Base-by-base conservation (phyloP, 2,797 vertebrate species). In the Gallinago stenura region DNA sequence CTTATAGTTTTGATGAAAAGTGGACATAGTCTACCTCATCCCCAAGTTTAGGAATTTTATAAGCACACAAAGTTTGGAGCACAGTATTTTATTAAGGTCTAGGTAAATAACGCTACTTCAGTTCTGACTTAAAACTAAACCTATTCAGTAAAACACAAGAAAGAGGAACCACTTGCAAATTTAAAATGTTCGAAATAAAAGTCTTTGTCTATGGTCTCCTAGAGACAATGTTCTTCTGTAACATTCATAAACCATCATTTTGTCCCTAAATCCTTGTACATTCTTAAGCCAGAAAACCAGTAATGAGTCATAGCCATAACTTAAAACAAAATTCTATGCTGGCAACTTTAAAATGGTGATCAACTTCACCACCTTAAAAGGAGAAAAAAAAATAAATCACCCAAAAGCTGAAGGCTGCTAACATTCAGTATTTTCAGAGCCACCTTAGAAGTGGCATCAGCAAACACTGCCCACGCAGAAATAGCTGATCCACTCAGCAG, bases 361-460 rank as follows among this genome's bases (percentile, higher is more conserved):
- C 43, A 85, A 82, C 56, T 90, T 84, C 46, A 82, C 20, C 83
- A 90, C 75, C 84, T 87, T 89, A 87, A 92, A 94, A 83, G 65
- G 65, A 54, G 11, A 60, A 51, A 60, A 61, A 57, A 54, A 22
- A 33, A 1, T 0, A 45, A 46, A 12, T 46, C 20, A 48, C 0
- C 8, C 37, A 35, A 65, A 89, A 61, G 41, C 58, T 83, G 80
- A 88, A 96, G 70, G 65, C 65, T 93, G 91, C 48, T 86, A 43
- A 68, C 85, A n/a, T 75, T 83, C 22, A 30, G 50, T 80, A 89
- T 83, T 91, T 89, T 85, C 79, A 83, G 53, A 92, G 54, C 53
- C 57, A 88, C 51, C 72, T 91, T 68, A 89, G 48, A 89, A 62
- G 28, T 15, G 24, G 76, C 91, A 93, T 86, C 78, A 89, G 69